Conservation (phyloP, 2,888 invertebrate species). For the Agrochola lota region DNA sequence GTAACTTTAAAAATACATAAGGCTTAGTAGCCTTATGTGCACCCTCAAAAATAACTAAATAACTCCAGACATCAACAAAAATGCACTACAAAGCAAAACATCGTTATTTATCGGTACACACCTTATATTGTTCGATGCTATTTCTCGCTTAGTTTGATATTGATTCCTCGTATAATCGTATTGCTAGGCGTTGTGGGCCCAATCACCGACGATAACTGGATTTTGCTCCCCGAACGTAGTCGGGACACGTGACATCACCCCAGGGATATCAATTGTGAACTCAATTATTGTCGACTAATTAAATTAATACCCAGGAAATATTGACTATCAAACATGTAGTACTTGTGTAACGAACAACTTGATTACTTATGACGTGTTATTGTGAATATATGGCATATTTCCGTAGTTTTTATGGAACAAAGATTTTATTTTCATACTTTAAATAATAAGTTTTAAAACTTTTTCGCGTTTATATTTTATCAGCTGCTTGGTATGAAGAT, state of each 20-base stretch:
- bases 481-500: background rate
- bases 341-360: slow-evolving; percentile 20
- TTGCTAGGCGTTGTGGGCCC: slow-evolving; percentile 84
- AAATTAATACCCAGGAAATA: slow-evolving; percentile 71
- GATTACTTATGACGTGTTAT: slow-evolving; percentile 16
- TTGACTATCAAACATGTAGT: slow-evolving; percentile 54
- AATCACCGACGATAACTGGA: slow-evolving; percentile 85
- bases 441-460: too few species aligned
- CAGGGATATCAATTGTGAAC: slow-evolving; percentile 76
- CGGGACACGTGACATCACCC: slow-evolving; percentile 78
- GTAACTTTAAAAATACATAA: background rate
- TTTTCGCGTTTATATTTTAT: background rate
- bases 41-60: background rate
- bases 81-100: slow-evolving; percentile 48
- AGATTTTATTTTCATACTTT: too few species aligned
- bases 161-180: slow-evolving; percentile 81
- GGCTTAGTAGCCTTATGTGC: too few species aligned
- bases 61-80: slow-evolving; percentile 7
- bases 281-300: slow-evolving; percentile 78
- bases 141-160: slow-evolving; percentile 76
- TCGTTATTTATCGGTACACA: slow-evolving; percentile 63
- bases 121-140: slow-evolving; percentile 69
- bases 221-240: slow-evolving; percentile 78
- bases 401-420: background rate
- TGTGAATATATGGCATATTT: slow-evolving; percentile 6